phyloP scores from a whole-genome alignment of 1,140 invertebrate species.

The Gonioctena quinquepunctata region DNA sequence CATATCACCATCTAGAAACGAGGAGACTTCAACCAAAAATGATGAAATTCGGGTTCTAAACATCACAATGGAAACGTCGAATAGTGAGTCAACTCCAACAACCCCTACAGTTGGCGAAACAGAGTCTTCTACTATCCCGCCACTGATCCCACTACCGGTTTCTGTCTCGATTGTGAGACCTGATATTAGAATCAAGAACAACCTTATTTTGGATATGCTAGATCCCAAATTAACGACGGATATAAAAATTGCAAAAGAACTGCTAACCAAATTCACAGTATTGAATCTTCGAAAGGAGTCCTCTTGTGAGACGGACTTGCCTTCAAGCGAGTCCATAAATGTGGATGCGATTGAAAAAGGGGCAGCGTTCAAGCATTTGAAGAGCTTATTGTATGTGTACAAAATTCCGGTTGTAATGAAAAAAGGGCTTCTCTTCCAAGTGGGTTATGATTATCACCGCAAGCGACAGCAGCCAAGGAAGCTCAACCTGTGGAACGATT shows the following conservation, averaged over 20 bases:
- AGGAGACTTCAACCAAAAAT: too few relatives aligned
- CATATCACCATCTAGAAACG: background rate
- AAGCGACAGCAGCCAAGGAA: background rate
- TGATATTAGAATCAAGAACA: conserved; percentile 12
- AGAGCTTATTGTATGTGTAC: background rate
- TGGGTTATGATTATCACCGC: background rate
- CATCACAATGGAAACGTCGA: too few relatives aligned
- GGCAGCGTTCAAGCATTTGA: background rate
- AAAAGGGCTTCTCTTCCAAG: background rate
- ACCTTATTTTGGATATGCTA: conserved; percentile 4
- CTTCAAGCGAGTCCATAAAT: background rate
- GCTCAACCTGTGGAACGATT: background rate
- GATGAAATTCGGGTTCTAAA: too few relatives aligned
- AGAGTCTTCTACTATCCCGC: too few relatives aligned
- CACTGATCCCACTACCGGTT: too few relatives aligned
- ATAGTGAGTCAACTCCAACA: too few relatives aligned
- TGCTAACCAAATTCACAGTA: background rate
- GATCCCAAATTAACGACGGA: conserved; percentile 7
- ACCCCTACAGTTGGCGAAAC: too few relatives aligned
- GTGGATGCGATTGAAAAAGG: background rate
- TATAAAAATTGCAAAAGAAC: conserved; percentile 14
- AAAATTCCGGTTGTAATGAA: background rate
- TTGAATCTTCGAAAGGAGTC: background rate
- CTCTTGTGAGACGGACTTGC: conserved; percentile 16
- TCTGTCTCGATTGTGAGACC: background rate